Evolutionary conservation across 2,888 invertebrate species (phyloP).

Genomic region (Lasioglossum villosulum): DNA sequence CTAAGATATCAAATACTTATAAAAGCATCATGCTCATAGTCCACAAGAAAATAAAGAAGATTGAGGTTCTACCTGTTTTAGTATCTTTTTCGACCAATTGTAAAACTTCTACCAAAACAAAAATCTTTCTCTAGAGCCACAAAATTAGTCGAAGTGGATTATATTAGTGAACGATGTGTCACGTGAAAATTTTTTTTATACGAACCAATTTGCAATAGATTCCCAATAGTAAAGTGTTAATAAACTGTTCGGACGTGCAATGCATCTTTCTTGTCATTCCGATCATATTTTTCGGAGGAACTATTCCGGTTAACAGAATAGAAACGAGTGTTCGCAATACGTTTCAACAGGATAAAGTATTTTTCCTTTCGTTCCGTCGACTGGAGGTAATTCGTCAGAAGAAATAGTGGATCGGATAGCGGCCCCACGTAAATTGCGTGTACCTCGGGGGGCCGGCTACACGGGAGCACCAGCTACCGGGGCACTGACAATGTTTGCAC

Average conservation of each 20-base stretch:
- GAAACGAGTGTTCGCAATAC: neutral
- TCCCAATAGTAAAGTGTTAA: neutral
- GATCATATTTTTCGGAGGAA: neutral
- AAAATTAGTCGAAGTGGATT: no score
- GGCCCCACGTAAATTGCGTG: slow-evolving; percentile 49
- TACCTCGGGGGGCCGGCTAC: slow-evolving; percentile 22
- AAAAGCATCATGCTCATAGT: neutral
- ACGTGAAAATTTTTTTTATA: neutral
- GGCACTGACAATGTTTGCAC: slow-evolving; percentile 36
- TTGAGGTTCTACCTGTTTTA: neutral
- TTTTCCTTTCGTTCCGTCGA: neutral
- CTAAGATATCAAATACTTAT: neutral
- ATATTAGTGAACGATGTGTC: neutral
- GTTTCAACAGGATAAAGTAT: neutral
- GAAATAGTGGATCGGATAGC: slow-evolving; percentile 22
- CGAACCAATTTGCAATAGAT: neutral
- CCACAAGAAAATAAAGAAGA: neutral
- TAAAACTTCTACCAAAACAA: no score
- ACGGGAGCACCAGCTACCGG: slow-evolving; percentile 10
- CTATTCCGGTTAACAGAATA: neutral
- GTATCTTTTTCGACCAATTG: no score
- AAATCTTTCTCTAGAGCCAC: no score
- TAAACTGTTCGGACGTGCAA: neutral
- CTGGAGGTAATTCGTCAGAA: slow-evolving; percentile 25
- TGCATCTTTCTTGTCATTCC: neutral